Percentiles rank a stretch among this genome's conserved stretches.
Evolutionary conservation across 1,140 invertebrate genomes (phyloP).

Genomic region (Temnothorax longispinosus): DNA sequence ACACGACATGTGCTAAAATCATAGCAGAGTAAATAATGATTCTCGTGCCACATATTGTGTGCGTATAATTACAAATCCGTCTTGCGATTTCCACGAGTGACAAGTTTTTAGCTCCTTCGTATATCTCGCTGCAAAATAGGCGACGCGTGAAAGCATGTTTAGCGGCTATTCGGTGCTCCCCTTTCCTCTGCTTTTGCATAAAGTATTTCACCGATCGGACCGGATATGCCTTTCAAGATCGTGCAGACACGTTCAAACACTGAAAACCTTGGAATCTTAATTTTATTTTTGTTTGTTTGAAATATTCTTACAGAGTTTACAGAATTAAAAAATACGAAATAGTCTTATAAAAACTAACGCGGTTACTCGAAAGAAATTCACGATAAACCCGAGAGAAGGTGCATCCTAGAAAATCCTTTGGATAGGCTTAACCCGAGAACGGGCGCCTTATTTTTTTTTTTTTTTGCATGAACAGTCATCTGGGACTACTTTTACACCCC

Average conservation of each 20-base stretch:
- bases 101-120: conserved; percentile 44
- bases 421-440: not conserved
- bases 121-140: conserved; percentile 53
- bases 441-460: too few species aligned
- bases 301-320: not conserved
- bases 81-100: conserved; percentile 16
- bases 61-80: not conserved
- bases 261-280: not conserved
- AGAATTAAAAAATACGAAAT: not conserved
- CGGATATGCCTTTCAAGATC: not conserved
- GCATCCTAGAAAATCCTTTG: not conserved
- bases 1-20: not conserved
- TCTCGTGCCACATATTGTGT: not conserved
- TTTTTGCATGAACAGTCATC: too few species aligned
- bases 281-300: not conserved
- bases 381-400: not conserved
- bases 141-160: conserved; percentile 65
- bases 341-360: not conserved
- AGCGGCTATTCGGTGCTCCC: conserved; percentile 53
- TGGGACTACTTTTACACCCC: too few species aligned
- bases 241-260: not conserved
- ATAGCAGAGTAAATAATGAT: not conserved
- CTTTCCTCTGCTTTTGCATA: conserved; percentile 37
- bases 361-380: not conserved
- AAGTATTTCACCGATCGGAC: conserved; percentile 14